Evolutionary conservation across 2,113 vertebrate genomes (phyloP).

Genomic region (Varanus salvator): DNA sequence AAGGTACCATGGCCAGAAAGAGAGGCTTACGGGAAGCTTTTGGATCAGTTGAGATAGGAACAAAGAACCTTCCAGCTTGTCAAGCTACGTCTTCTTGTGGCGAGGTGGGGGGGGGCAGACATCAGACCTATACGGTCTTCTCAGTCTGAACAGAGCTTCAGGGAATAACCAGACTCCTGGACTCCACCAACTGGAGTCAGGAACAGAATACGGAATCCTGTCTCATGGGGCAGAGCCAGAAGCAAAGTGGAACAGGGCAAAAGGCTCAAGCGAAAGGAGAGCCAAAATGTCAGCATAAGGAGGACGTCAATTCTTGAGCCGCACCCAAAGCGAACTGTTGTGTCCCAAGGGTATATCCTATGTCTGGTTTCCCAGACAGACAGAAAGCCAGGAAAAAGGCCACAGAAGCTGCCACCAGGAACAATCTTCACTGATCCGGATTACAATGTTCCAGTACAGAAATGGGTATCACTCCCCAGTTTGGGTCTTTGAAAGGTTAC

Average conservation of each 20-base stretch:
- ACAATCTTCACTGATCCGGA: background rate
- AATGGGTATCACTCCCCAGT: background rate
- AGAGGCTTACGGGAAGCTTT: background rate
- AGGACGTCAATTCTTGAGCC: background rate
- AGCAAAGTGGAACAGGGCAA: too few species aligned
- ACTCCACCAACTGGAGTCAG: background rate
- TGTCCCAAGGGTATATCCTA: background rate
- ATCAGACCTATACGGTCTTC: background rate
- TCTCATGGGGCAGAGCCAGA: background rate
- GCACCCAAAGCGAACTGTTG: background rate
- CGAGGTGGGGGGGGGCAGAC: background rate
- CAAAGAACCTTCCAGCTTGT: background rate
- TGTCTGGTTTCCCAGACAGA: background rate
- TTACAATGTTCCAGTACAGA: background rate
- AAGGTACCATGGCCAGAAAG: background rate
- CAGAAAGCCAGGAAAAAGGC: too few species aligned
- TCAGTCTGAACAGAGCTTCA: too few species aligned
- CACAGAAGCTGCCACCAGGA: background rate
- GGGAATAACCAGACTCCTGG: background rate
- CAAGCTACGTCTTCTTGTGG: background rate
- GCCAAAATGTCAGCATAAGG: background rate
- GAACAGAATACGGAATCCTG: background rate
- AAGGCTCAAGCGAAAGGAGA: background rate
- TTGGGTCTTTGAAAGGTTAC: background rate
- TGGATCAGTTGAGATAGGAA: background rate